Evolutionary conservation across 1,140 invertebrate species (phyloP), one percentile per base, ranked within the genome.

Genomic region (Zaprionus davidi): DNA sequence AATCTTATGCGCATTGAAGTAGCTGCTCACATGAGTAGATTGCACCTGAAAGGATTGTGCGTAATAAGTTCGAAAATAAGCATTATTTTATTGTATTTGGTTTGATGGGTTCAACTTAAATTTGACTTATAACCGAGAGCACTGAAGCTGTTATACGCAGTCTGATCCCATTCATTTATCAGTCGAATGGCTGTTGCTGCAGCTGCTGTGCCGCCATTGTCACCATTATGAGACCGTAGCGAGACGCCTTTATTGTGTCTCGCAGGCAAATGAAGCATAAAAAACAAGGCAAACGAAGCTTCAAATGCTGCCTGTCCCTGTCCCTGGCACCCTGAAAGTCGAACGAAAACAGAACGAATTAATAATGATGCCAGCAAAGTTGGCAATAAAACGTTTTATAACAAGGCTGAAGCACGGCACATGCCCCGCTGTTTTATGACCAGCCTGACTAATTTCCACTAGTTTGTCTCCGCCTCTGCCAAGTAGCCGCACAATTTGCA

Each of bases 381-480:
- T 65, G 65, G 78, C 70, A 85, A 76, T 85, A 85, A 84, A 85
- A 85, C 69, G 64, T 69, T 78, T 85, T 76, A 81, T 78, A 81
- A 56, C 71, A 11, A 34, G 55, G 53, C 68, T 17, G 53, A 34
- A 67, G 76, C 34, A 46, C n/a, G 41, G 46, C 41, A 26, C 66
- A 44, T 66, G 41, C 41, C 82, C 79, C 71, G 60, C 59, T 81
- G 78, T 78, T 85, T 85, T 81, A 85, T 85, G 51, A 13, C 56
- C 75, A 36, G 53, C 28, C 64, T 63, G 64, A 76, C 82, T 81
- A 85, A 85, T 85, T 85, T 85, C 66, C 66, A 81, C 75, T 85
- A 79, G 81, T 55, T 24, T 51, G 20, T 51, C 46, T 24, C 20
- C 20, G 36, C 36, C 36, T 13, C n/a, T 31, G 41, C 17, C 34